A percentile compares a stretch with the other conserved stretches of the same genome.
Conservation (phyloP, 2,797 vertebrate genomes). For the Lateolabrax maculatus region DNA sequence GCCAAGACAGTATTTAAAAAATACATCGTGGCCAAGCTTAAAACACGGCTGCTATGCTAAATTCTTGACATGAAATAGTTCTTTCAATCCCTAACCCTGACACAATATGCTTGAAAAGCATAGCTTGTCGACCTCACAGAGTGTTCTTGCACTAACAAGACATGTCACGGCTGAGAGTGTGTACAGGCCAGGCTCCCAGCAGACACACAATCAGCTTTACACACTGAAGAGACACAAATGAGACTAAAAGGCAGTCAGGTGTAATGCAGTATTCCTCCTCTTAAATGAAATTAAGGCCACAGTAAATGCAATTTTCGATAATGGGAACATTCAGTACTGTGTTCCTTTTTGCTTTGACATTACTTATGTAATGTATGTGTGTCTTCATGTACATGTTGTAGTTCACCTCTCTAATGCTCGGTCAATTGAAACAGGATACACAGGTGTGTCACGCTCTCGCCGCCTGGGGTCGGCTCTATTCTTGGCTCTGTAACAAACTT, state of each 20-base stretch:
- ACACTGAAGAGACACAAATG: not conserved
- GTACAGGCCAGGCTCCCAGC: slow-evolving; percentile 4
- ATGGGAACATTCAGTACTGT: slow-evolving; percentile 61
- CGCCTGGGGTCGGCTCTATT: slow-evolving; percentile 10
- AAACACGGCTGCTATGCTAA: not conserved
- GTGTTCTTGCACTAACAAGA: slow-evolving; percentile 16
- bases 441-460: slow-evolving; percentile 38
- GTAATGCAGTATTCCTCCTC: slow-evolving; percentile 5
- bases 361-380: slow-evolving; percentile 48
- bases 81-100: too few species aligned
- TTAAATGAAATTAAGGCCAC: slow-evolving; percentile 47
- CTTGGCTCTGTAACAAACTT: slow-evolving; percentile 15
- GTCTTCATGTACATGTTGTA: slow-evolving; percentile 15
- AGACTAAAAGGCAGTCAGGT: not conserved
- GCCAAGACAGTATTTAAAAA: not conserved
- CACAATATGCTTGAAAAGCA: not conserved
- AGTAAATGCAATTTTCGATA: slow-evolving; percentile 20
- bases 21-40: not conserved
- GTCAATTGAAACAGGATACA: slow-evolving; percentile 65
- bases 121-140: slow-evolving; percentile 3
- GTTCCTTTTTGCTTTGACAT: slow-evolving; percentile 23
- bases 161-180: not conserved
- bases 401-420: slow-evolving; percentile 48
- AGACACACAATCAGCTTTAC: slow-evolving; percentile 10
- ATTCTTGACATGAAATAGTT: not conserved